Evolutionary conservation across 2,113 vertebrate species (phyloP).

Genomic region (Cyprinus carpio): DNA sequence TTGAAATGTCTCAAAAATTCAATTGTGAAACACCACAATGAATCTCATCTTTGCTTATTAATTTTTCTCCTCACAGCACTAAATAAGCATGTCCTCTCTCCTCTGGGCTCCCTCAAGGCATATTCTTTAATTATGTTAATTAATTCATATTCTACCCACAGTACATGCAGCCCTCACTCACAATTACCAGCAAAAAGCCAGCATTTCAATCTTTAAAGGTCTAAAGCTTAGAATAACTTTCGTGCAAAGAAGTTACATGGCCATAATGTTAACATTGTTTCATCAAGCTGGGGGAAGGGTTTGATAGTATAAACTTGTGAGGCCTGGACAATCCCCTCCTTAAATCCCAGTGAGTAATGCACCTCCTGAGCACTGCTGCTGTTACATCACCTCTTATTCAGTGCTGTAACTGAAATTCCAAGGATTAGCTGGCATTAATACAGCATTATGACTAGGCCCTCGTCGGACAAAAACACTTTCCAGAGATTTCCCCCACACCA

Average conservation of each 20-base stretch:
- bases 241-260: background rate
- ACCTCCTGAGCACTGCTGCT: constrained; percentile 19
- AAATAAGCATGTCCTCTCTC: constrained; percentile 49
- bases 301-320: constrained; percentile 33
- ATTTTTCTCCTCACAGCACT: constrained; percentile 34
- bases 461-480: constrained; percentile 30
- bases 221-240: constrained; percentile 11
- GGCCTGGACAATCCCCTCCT: constrained; percentile 49
- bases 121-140: constrained; percentile 63
- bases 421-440: constrained; percentile 48
- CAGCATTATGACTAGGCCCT: constrained; percentile 46
- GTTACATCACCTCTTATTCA: constrained; percentile 53
- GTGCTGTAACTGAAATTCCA: constrained; percentile 39
- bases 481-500: constrained; percentile 4
- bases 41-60: constrained; percentile 3
- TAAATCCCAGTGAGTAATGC: constrained; percentile 43
- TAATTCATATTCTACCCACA: constrained; percentile 55
- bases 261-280: background rate
- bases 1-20: background rate
- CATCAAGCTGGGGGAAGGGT: constrained; percentile 23
- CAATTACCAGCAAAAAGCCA: constrained; percentile 24
- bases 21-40: background rate
- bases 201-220: constrained; percentile 28
- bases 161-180: constrained; percentile 43
- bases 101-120: constrained; percentile 51